Percentiles rank a stretch among this genome's conserved stretches.
These are phyloP conservation scores for Manacus vitellinus DNA, from an alignment of 2,113 vertebrate genomes.

Conservation along the genomic window DNA sequence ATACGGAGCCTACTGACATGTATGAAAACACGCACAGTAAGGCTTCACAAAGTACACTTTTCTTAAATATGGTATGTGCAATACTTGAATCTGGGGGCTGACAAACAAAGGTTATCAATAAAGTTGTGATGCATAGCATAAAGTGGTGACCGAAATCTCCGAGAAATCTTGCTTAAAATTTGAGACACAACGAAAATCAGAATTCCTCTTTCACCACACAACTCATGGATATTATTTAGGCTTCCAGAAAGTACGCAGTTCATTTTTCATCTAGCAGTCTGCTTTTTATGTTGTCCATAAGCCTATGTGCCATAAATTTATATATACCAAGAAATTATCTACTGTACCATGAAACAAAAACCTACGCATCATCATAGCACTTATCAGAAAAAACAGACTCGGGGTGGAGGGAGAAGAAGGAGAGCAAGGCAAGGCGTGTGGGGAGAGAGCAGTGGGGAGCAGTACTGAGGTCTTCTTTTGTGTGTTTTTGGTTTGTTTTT, in stretches of 20 bases:
- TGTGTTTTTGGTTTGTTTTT: neutral
- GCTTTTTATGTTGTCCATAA: neutral
- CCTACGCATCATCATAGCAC: neutral
- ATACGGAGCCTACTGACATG: neutral
- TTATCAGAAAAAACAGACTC: neutral
- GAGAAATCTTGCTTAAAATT: neutral
- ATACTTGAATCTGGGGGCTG: neutral
- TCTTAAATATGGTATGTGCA: neutral
- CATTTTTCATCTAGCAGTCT: neutral
- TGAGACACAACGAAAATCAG: neutral
- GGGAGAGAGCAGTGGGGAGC: neutral
- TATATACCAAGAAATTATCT: neutral
- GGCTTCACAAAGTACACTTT: neutral
- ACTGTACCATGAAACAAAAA: neutral
- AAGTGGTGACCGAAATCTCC: neutral
- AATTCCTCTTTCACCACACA: neutral
- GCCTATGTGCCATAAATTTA: neutral
- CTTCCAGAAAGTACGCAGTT: neutral
- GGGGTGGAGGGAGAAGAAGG: accelerated
- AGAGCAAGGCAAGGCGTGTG: no score
- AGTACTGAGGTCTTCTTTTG: neutral
- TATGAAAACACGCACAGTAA: neutral
- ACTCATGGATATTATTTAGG: neutral
- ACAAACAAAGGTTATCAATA: neutral
- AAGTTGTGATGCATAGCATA: neutral